Base-by-base conservation (phyloP, 2,113 vertebrate species). In the Halichoerus grypus region DNA sequence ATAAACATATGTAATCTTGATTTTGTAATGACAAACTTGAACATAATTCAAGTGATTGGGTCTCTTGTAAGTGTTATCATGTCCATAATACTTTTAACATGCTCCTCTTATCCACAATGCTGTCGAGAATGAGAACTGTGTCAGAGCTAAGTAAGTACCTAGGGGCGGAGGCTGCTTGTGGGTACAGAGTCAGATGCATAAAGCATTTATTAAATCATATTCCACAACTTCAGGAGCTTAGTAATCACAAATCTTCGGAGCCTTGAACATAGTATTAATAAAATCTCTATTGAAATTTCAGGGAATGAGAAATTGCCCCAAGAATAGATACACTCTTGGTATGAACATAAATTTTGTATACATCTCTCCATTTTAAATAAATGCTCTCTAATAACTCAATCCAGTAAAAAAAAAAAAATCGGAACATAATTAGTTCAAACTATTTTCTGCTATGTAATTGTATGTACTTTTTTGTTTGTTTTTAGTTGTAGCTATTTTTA, bases 21-120 rank as follows among this genome's bases (percentile, higher is more conserved):
- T 51, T 97, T 96, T 92, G 16, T 67, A 13, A 72, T 49, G 53
- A 89, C 21, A 85, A n/a, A 69, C 49, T 79, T 83, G 24, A 85
- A 74, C 42, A 90, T 71, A 72, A 85, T 51, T 79, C 46, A 85
- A 31, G 42, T 0, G 0, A 51, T 72, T 59, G 65, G 7, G 3
- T 91, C 46, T 88, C n/a, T 91, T 55, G 14, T 61, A 82, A 84
- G 49, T 5, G 14, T 80, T 81, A 7, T 18, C 46, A 74, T 49
- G 24, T 79, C 33, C 33, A 63, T 59, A 55, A 59, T 83, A 87
- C 55, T 94, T 76, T 18, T 69, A 59, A 22, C 9, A 22, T 36
- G 11, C 31, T 79, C 15, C 39, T 86, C 4, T 33, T 88, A 46
- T 4, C 67, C 12, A 26, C 39, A 31, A 4, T 55, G n/a, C 74